Percentiles rank a stretch among this genome's conserved stretches.
These are phyloP conservation scores for Cabera pusaria DNA, from an alignment of 2,888 invertebrate genomes.

Conservation along the genomic window DNA sequence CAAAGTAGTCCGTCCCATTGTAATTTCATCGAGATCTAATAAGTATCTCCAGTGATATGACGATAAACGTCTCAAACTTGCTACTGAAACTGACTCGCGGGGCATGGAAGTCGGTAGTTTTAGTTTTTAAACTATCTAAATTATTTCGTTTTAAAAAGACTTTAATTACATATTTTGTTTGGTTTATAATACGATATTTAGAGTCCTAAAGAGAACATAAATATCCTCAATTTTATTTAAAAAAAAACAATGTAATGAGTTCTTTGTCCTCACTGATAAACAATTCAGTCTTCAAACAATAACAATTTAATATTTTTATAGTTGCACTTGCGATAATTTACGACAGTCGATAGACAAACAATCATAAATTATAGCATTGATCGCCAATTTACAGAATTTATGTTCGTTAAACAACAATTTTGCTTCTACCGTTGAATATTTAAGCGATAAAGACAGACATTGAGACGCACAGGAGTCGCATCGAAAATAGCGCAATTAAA, in stretches of 20 bases:
- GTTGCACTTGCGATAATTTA: constrained; percentile 17
- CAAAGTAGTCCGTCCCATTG: no score
- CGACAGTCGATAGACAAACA: constrained; percentile 29
- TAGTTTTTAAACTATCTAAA: no score
- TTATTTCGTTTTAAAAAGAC: no score
- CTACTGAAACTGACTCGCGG: no score
- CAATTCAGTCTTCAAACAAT: constrained; percentile 28
- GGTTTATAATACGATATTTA: neutral
- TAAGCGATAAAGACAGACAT: no score
- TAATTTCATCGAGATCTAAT: no score
- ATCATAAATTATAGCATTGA: constrained; percentile 29
- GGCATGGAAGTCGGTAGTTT: no score
- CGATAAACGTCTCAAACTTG: no score
- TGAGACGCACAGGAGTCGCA: no score
- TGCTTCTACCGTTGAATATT: constrained; percentile 15
- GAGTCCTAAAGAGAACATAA: neutral
- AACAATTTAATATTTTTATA: constrained; percentile 26
- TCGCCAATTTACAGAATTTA: constrained; percentile 26
- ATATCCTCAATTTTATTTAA: constrained; percentile 29
- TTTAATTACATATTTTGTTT: no score
- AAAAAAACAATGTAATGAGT: constrained; percentile 32
- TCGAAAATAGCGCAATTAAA: no score
- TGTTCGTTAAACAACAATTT: constrained; percentile 22
- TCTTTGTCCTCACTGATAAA: constrained; percentile 32
- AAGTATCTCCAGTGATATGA: no score